Percentiles rank a stretch among this genome's conserved stretches.
phyloP scores from a whole-genome alignment of 2,113 vertebrate genomes.

The Spermophilus dauricus region DNA sequence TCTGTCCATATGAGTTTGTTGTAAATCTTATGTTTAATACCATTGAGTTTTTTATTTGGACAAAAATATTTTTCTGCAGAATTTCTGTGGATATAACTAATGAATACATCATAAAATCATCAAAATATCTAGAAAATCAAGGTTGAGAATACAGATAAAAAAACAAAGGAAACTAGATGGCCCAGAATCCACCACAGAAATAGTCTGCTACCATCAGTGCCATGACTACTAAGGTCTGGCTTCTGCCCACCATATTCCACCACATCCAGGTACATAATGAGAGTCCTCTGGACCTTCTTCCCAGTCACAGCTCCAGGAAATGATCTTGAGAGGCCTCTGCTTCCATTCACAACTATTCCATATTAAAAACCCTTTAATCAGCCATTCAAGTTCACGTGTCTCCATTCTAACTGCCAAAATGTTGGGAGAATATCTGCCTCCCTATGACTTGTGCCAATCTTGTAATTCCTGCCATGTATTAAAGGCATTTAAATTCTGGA shows the following conservation, averaged over 20 bases:
- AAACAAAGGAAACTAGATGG: not conserved
- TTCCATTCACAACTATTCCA: not conserved
- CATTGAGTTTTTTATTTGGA: not conserved
- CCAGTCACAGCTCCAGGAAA: not conserved
- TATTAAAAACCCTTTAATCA: not conserved
- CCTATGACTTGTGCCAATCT: not conserved
- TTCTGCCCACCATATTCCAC: not conserved
- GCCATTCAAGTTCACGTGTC: not conserved
- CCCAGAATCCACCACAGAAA: not conserved
- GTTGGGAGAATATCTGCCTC: not conserved
- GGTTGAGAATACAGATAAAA: not conserved
- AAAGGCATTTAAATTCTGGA: not conserved
- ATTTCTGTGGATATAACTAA: not conserved
- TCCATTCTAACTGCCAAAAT: not conserved
- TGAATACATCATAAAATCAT: not conserved
- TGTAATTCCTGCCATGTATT: not conserved
- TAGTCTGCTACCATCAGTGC: not conserved
- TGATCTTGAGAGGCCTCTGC: not conserved
- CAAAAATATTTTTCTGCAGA: not conserved
- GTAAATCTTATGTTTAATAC: not conserved
- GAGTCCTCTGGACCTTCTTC: not conserved
- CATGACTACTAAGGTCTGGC: not conserved
- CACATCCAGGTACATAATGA: not conserved
- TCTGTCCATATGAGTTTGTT: not conserved
- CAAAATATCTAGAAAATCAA: not conserved